Conservation (phyloP, 2,888 invertebrate species). For the Sthenelais limicola region DNA sequence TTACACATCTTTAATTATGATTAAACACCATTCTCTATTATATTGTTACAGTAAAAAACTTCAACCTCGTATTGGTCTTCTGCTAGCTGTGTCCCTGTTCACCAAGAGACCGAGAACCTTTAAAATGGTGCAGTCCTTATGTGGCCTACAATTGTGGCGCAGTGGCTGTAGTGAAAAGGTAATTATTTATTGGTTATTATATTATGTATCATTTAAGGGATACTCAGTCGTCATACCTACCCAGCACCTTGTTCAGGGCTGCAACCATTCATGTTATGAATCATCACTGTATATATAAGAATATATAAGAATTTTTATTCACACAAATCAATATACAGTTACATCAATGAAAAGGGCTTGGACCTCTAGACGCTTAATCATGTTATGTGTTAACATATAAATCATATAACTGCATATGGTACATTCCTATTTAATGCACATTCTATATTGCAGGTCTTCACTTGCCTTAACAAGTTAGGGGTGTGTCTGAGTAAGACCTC, state of each 20-base stretch:
- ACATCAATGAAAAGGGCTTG: too few species aligned
- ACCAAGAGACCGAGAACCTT: neutral
- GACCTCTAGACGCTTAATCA: too few species aligned
- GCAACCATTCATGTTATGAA: too few species aligned
- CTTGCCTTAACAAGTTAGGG: constrained; percentile 1
- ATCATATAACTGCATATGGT: neutral
- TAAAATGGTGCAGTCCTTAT: constrained; percentile 5
- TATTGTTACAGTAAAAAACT: too few species aligned
- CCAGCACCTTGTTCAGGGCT: too few species aligned
- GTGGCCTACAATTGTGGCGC: neutral
- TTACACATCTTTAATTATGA: too few species aligned
- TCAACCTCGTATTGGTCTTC: neutral
- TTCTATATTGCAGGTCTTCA: neutral
- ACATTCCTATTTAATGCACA: neutral
- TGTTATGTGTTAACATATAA: neutral
- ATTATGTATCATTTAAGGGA: too few species aligned
- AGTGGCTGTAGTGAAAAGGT: constrained; percentile 14
- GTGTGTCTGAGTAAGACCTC: neutral
- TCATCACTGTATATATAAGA: too few species aligned
- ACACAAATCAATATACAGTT: too few species aligned
- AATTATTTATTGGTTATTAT: neutral
- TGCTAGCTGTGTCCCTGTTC: neutral
- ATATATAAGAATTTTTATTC: too few species aligned
- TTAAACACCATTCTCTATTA: too few species aligned
- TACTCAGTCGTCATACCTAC: too few species aligned